phyloP scores from a whole-genome alignment of 2,888 invertebrate species.

The Eilema caniola region DNA sequence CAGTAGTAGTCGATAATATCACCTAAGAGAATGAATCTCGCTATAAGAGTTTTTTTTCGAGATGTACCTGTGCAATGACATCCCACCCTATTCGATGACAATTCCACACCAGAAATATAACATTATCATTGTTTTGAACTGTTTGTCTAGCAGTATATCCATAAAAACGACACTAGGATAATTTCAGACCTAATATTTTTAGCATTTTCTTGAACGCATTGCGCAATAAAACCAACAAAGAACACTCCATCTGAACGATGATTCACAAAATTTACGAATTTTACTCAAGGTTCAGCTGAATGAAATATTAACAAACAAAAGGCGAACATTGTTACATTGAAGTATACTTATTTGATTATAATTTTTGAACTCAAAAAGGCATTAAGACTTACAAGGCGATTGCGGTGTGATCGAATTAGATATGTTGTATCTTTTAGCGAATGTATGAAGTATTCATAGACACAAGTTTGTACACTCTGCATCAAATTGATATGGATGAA shows the following conservation, averaged over 20 bases:
- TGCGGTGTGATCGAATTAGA: neutral
- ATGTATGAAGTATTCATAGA: neutral
- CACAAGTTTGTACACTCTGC: too few species aligned
- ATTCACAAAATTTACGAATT: conserved; percentile 21
- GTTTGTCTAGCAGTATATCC: neutral
- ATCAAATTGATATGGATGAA: too few species aligned
- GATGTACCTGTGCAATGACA: neutral
- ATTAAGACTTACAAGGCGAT: neutral
- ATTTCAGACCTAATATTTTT: neutral
- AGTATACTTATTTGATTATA: conserved; percentile 1
- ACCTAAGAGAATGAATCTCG: too few species aligned
- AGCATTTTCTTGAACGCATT: conserved; percentile 30
- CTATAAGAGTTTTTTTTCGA: too few species aligned
- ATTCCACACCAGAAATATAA: neutral
- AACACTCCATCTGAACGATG: conserved; percentile 18
- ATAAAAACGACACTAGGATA: neutral
- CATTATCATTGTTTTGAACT: neutral
- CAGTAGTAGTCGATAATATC: too few species aligned
- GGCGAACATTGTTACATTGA: neutral
- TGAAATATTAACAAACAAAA: conserved; percentile 8
- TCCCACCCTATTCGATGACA: neutral
- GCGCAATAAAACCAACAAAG: conserved; percentile 29
- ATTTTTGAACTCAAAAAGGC: neutral
- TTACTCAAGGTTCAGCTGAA: conserved; percentile 14
- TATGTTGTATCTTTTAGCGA: neutral